Percentiles rank a stretch among this genome's conserved stretches.
phyloP scores from a whole-genome alignment of 2,797 vertebrate species.

The Sciurus vulgaris region DNA sequence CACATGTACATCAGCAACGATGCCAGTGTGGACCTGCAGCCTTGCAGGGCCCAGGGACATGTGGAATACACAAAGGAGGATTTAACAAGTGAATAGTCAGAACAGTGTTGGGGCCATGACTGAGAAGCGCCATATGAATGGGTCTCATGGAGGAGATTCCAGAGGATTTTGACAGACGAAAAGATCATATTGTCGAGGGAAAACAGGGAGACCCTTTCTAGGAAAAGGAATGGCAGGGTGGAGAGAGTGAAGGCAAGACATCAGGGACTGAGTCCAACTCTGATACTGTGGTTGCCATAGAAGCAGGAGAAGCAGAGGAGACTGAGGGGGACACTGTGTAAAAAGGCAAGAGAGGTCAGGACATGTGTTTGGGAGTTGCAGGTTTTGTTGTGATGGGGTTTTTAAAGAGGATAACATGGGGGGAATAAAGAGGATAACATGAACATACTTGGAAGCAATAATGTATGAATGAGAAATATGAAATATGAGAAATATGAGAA shows the following conservation, averaged over 20 bases:
- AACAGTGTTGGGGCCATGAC: not conserved
- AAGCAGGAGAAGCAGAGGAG: too few relatives aligned
- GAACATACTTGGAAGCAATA: not conserved
- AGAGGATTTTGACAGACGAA: not conserved
- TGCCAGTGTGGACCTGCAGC: not conserved
- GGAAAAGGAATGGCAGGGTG: not conserved
- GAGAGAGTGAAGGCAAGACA: not conserved
- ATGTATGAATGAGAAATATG: not conserved
- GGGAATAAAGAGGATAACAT: not conserved
- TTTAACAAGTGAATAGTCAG: not conserved
- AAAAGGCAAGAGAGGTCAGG: not conserved
- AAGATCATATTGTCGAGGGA: not conserved
- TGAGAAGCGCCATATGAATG: not conserved
- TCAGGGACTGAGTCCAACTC: not conserved
- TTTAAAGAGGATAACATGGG: not conserved
- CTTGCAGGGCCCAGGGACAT: not conserved
- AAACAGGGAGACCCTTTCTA: not conserved
- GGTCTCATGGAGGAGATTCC: not conserved
- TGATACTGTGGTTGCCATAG: rapidly evolving
- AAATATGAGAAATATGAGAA: too few relatives aligned
- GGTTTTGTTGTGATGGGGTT: not conserved
- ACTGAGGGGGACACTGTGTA: not conserved
- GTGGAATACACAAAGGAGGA: not conserved
- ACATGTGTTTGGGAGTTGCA: not conserved
- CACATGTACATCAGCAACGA: not conserved